These are phyloP conservation scores for Peromyscus californicus DNA, from an alignment of 2,113 vertebrate genomes.

Conservation along the genomic window DNA sequence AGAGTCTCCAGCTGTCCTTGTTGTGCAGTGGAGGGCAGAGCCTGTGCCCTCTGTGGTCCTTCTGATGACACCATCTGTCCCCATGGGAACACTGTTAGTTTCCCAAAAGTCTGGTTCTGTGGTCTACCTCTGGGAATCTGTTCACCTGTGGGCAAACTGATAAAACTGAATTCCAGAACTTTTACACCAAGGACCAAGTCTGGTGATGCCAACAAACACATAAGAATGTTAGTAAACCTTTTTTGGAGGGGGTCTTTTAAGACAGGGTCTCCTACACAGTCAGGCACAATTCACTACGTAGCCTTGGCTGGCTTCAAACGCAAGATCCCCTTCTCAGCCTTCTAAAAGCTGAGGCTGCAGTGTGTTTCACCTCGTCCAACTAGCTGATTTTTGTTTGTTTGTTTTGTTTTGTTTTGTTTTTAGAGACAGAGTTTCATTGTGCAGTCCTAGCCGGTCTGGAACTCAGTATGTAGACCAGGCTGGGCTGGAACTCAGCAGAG, in stretches of 20 bases:
- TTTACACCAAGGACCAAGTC: background rate
- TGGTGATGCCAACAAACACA: background rate
- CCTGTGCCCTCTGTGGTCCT: background rate
- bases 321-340: background rate
- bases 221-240: background rate
- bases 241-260: background rate
- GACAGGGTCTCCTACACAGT: background rate
- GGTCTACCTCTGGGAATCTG: background rate
- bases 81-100: background rate
- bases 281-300: background rate
- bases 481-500: background rate
- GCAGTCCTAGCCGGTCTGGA: background rate
- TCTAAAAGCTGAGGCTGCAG: background rate
- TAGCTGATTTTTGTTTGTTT: background rate
- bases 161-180: slow-evolving; percentile 43
- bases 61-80: background rate
- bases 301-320: background rate
- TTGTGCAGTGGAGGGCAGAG: background rate
- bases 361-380: too few relatives aligned
- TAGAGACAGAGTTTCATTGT: background rate
- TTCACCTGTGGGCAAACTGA: background rate
- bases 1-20: background rate
- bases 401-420: background rate
- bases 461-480: background rate
- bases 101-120: background rate